phyloP scores from a whole-genome alignment of 2,797 vertebrate species.

The Muscicapa striata region DNA sequence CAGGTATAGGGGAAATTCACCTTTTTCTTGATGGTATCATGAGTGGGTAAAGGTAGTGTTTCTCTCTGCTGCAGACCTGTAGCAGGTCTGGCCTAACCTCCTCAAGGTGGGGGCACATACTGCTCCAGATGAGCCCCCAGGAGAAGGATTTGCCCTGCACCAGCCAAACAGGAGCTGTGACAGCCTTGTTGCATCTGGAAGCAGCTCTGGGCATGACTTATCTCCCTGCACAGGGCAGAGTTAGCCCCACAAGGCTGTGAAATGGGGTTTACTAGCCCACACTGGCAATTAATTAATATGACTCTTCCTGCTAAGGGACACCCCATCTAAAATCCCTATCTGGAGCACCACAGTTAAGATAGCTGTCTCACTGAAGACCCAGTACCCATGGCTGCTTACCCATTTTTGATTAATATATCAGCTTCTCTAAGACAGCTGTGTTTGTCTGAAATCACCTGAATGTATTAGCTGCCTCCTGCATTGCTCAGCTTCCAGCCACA shows the following conservation, averaged over 20 bases:
- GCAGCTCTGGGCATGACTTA: background rate
- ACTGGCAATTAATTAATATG: background rate
- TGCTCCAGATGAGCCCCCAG: background rate
- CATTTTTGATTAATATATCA: background rate
- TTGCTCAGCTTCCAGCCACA: background rate
- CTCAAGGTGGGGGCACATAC: background rate
- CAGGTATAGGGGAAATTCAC: background rate
- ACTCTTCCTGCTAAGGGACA: background rate
- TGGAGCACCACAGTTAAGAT: background rate
- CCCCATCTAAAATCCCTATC: background rate
- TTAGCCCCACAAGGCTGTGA: background rate
- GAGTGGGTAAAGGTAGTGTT: background rate
- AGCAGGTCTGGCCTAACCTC: background rate
- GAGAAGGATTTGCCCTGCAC: background rate
- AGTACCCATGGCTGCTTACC: background rate
- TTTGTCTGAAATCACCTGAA: background rate
- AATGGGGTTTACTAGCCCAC: background rate
- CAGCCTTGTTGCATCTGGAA: background rate
- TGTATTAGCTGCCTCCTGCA: background rate
- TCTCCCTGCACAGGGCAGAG: background rate
- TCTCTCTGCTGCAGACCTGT: background rate
- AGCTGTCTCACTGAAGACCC: background rate
- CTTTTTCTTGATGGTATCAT: background rate
- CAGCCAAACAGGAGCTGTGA: background rate
- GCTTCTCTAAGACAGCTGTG: background rate